Evolutionary conservation across 2,888 invertebrate genomes (phyloP).

Genomic region (Cremastobaeus sp.): DNA sequence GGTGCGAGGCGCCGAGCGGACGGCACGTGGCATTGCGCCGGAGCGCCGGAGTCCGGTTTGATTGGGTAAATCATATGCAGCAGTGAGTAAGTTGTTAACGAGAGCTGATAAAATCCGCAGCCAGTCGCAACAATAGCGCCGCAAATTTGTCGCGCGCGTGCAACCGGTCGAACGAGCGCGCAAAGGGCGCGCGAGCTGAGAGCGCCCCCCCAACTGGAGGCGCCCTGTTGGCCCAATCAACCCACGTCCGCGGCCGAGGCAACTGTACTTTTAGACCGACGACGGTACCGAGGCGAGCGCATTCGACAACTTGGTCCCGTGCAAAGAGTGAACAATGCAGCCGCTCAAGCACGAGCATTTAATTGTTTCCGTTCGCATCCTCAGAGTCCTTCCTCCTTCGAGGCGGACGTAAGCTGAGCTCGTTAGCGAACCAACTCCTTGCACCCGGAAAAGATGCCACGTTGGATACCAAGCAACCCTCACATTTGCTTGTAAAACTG

Average conservation of each 20-base stretch:
- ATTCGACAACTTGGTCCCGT: conserved; percentile 54
- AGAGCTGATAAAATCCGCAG: conserved; percentile 36
- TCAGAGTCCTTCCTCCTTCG: conserved; percentile 55
- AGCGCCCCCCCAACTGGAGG: background rate
- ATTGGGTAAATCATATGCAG: conserved; percentile 34
- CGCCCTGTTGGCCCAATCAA: conserved; percentile 68
- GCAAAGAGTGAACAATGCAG: conserved; percentile 66
- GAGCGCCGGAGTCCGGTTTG: conserved; percentile 36
- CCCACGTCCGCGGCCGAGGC: conserved; percentile 63
- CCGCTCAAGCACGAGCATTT: conserved; percentile 70
- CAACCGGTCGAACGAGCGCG: conserved; percentile 22
- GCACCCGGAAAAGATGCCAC: conserved; percentile 70
- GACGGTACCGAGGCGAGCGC: conserved; percentile 53
- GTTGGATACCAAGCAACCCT: conserved; percentile 64
- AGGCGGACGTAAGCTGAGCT: conserved; percentile 64
- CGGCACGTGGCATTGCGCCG: conserved; percentile 42
- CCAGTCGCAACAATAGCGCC: conserved; percentile 48
- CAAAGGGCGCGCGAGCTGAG: conserved; percentile 7
- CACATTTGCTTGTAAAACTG: conserved; percentile 59
- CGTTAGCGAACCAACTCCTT: conserved; percentile 73
- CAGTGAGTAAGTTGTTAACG: conserved; percentile 37
- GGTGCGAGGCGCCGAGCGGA: conserved; percentile 8
- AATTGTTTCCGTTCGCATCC: conserved; percentile 70
- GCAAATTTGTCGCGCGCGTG: conserved; percentile 68
- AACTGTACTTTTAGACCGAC: conserved; percentile 64